Evolutionary conservation across 2,888 invertebrate genomes (phyloP).

Genomic region (Drosophila meridiana): DNA sequence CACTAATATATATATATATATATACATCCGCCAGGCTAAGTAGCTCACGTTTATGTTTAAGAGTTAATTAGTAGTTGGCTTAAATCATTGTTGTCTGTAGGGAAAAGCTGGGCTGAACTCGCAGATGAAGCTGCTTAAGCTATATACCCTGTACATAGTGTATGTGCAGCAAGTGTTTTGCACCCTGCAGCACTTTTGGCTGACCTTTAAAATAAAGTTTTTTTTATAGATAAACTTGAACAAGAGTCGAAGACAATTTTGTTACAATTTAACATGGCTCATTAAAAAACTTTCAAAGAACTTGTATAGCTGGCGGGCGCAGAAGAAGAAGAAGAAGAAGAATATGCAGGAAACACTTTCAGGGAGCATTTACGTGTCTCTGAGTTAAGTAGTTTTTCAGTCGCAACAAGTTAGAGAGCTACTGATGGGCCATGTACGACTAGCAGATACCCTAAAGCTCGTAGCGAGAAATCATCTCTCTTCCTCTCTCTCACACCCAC

Average conservation of each 20-base stretch:
- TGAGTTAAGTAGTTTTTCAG: not conserved
- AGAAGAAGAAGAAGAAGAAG: not conserved
- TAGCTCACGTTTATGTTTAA: not conserved
- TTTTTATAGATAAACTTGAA: not conserved
- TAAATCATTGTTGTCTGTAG: not conserved
- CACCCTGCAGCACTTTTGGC: not conserved
- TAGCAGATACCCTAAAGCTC: not conserved
- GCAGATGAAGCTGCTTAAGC: not conserved
- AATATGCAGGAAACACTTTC: not conserved
- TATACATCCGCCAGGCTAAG: not conserved
- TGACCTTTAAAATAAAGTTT: not conserved
- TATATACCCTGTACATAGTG: not conserved
- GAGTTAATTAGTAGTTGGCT: constrained; percentile 6
- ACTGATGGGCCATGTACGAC: not conserved
- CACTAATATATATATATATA: not conserved
- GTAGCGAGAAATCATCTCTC: no score
- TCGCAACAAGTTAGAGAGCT: not conserved
- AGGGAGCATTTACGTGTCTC: not conserved
- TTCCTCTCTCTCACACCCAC: no score
- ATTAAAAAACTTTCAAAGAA: not conserved
- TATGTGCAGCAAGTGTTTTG: not conserved
- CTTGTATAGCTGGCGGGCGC: not conserved
- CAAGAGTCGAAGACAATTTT: not conserved
- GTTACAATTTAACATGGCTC: not conserved
- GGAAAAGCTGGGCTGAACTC: not conserved